Evolutionary conservation across 2,797 vertebrate species (phyloP).

Genomic region (Anableps anableps): DNA sequence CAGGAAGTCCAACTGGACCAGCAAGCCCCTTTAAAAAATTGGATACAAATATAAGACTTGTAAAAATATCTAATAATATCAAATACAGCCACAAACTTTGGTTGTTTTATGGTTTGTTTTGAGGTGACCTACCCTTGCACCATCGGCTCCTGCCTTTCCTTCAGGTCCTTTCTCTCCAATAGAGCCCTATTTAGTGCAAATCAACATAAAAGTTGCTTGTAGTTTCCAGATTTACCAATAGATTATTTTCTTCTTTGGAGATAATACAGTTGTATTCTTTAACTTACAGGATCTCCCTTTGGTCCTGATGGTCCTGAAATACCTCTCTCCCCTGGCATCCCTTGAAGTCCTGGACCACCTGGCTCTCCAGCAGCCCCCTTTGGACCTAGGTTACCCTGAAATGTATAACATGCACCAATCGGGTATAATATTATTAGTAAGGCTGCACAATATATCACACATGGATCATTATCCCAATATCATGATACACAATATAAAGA

Average conservation of each 20-base stretch:
- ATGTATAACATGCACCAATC: not conserved
- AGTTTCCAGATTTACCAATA: not conserved
- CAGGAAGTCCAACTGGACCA: constrained; percentile 88
- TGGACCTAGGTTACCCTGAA: constrained; percentile 88
- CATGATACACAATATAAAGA: not conserved
- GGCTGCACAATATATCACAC: not conserved
- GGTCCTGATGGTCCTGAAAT: constrained; percentile 75
- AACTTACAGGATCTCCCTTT: constrained; percentile 89
- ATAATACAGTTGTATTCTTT: not conserved
- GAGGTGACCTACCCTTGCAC: constrained; percentile 87
- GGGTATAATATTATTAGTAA: not conserved
- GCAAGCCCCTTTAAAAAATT: constrained; percentile 71
- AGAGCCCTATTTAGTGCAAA: constrained; percentile 82
- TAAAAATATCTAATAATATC: not conserved
- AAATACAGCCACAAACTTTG: not conserved
- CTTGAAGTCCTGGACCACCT: constrained; percentile 91
- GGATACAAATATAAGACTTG: not conserved
- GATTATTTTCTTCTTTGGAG: not conserved
- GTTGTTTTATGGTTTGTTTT: not conserved
- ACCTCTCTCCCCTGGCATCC: constrained; percentile 84
- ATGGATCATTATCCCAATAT: not conserved
- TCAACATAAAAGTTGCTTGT: not conserved
- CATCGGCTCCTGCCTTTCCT: constrained; percentile 93
- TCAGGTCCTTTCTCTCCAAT: constrained; percentile 89
- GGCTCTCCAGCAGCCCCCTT: constrained; percentile 87